Conservation (phyloP, 2,797 vertebrate genomes). For the Chelon labrosus region DNA sequence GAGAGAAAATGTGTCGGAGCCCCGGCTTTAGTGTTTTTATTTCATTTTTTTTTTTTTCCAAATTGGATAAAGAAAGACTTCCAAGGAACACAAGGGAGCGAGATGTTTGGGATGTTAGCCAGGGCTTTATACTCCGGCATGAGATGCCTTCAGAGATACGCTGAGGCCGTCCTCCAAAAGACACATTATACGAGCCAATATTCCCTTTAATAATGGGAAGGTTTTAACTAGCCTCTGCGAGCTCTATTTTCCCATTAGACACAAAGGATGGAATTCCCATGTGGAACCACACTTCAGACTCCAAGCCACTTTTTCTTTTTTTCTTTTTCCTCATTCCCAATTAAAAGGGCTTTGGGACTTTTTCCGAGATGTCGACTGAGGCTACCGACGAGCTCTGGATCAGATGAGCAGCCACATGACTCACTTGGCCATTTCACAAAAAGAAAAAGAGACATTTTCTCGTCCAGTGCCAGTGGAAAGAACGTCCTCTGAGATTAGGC, state of each 20-base stretch:
- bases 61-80: slow-evolving; percentile 66
- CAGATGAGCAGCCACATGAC: slow-evolving; percentile 62
- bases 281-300: slow-evolving; percentile 70
- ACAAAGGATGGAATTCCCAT: slow-evolving; percentile 78
- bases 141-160: slow-evolving; percentile 54
- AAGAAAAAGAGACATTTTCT: slow-evolving; percentile 27
- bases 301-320: slow-evolving; percentile 43
- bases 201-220: slow-evolving; percentile 75
- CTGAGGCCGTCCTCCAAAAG: slow-evolving; percentile 49
- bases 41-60: slow-evolving; percentile 19
- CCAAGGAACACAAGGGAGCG: slow-evolving; percentile 47
- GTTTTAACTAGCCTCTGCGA: slow-evolving; percentile 71
- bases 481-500: slow-evolving; percentile 44
- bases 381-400: slow-evolving; percentile 48
- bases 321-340: slow-evolving; percentile 64
- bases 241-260: slow-evolving; percentile 76
- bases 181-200: slow-evolving; percentile 58
- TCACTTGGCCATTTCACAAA: slow-evolving; percentile 51
- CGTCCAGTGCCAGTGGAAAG: slow-evolving; percentile 44
- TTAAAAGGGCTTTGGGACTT: slow-evolving; percentile 69
- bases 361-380: slow-evolving; percentile 58
- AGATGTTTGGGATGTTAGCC: slow-evolving; percentile 54
- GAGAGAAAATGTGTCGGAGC: slow-evolving; percentile 47
- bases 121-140: slow-evolving; percentile 34
- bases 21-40: slow-evolving; percentile 34